Evolutionary conservation across 2,113 vertebrate species (phyloP).

Genomic region (Lipophrys pholis): DNA sequence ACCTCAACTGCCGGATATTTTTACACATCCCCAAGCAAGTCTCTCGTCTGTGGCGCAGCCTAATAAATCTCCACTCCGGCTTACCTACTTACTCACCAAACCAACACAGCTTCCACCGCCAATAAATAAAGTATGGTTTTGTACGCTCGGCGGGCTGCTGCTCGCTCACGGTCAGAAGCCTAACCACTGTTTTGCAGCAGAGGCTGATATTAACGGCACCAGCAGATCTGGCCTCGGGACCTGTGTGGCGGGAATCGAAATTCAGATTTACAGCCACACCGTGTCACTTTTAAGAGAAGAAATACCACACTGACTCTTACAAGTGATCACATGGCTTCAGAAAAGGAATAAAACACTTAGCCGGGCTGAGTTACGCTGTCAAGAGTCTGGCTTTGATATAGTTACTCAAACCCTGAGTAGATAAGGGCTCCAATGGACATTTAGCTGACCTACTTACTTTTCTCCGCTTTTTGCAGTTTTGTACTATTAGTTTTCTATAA

Average conservation of each 20-base stretch:
- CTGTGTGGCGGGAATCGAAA: background rate
- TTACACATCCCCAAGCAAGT: slow-evolving; percentile 12
- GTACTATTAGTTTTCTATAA: too few relatives aligned
- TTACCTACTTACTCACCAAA: slow-evolving; percentile 44
- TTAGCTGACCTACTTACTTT: too few relatives aligned
- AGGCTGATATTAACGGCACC: slow-evolving; percentile 20
- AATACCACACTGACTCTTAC: background rate
- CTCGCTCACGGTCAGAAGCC: slow-evolving; percentile 26
- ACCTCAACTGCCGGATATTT: slow-evolving; percentile 25
- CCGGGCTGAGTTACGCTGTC: too few relatives aligned
- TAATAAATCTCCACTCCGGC: slow-evolving; percentile 35
- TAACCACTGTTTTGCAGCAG: slow-evolving; percentile 21
- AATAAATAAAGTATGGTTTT: slow-evolving; percentile 50
- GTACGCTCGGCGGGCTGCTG: slow-evolving; percentile 13
- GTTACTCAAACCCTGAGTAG: too few relatives aligned
- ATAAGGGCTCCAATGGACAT: too few relatives aligned
- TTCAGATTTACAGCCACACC: background rate
- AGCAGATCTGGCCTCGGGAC: background rate
- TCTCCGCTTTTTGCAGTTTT: too few relatives aligned
- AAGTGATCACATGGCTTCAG: background rate
- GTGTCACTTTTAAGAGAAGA: background rate
- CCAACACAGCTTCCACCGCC: slow-evolving; percentile 30
- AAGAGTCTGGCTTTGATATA: too few relatives aligned
- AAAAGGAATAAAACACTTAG: background rate
- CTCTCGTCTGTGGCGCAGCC: slow-evolving; percentile 14